Conservation (phyloP, 2,888 invertebrate genomes). For the Volucella bombylans region DNA sequence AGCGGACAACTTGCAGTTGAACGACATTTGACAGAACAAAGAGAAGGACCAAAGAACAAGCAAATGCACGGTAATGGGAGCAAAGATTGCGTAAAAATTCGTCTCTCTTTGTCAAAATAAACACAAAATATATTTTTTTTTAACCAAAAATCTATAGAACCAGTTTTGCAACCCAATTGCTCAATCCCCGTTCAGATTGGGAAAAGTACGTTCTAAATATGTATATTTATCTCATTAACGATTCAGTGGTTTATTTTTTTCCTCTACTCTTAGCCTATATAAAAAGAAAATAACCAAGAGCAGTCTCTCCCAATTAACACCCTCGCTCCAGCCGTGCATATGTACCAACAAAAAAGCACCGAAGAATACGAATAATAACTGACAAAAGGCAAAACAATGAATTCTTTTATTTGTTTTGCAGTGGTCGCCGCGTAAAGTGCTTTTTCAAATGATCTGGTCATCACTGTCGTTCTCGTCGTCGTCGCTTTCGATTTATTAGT, state of each 20-base stretch:
- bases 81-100: conserved; percentile 31
- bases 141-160: not conserved
- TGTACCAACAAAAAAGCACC: conserved; percentile 1
- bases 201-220: conserved; percentile 8
- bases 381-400: conserved; percentile 20
- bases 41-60: conserved; percentile 31
- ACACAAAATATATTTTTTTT: conserved; percentile 5
- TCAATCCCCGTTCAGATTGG: not conserved
- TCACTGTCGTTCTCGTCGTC: no score
- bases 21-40: conserved; percentile 67
- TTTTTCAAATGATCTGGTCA: not conserved
- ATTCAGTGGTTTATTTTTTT: not conserved
- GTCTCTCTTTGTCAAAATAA: conserved; percentile 26
- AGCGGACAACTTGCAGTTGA: conserved; percentile 33
- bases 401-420: conserved; percentile 51
- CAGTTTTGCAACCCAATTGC: not conserved
- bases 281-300: conserved; percentile 10
- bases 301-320: conserved; percentile 3
- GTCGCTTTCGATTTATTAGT: conserved; percentile 3
- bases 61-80: not conserved
- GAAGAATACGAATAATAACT: conserved; percentile 12
- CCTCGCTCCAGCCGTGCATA: conserved; percentile 1
- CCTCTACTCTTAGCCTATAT: not conserved
- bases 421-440: conserved; percentile 35
- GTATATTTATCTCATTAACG: not conserved